These are phyloP conservation scores for Ophthalmolycus amberensis DNA, from an alignment of 2,113 vertebrate species.

Conservation along the genomic window DNA sequence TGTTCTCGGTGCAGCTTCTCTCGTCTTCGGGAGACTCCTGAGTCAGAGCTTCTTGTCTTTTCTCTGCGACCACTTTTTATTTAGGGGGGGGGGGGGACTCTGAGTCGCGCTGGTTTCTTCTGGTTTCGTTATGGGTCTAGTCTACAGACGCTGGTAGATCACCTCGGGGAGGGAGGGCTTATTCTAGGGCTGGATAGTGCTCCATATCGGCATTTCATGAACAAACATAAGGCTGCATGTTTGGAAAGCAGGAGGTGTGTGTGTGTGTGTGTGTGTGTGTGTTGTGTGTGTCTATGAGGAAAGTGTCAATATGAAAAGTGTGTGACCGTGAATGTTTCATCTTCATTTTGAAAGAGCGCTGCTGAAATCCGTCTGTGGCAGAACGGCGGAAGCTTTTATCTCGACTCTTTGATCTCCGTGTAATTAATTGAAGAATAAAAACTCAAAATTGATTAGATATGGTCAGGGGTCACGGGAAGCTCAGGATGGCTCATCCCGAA, in stretches of 20 bases:
- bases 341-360: slow-evolving; percentile 33
- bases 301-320: slow-evolving; percentile 10
- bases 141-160: slow-evolving; percentile 29
- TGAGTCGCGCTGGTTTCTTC: background rate
- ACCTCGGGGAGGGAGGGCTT: slow-evolving; percentile 29
- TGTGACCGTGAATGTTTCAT: slow-evolving; percentile 37
- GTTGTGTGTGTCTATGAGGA: background rate
- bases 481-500: slow-evolving; percentile 28
- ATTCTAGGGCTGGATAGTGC: slow-evolving; percentile 57
- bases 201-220: slow-evolving; percentile 64
- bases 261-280: background rate
- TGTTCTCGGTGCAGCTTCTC: background rate
- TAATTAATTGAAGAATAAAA: slow-evolving; percentile 52
- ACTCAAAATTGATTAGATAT: slow-evolving; percentile 50
- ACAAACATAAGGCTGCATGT: slow-evolving; percentile 69
- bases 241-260: slow-evolving; percentile 37
- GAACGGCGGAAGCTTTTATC: slow-evolving; percentile 21
- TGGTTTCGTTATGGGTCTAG: slow-evolving; percentile 1
- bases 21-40: background rate
- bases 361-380: slow-evolving; percentile 5
- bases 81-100: background rate
- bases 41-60: slow-evolving; percentile 8
- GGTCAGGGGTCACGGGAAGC: slow-evolving; percentile 20
- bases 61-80: slow-evolving; percentile 1
- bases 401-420: slow-evolving; percentile 50